Base-by-base conservation (phyloP, 2,113 vertebrate genomes). In the Potamarius usumacintae region DNA sequence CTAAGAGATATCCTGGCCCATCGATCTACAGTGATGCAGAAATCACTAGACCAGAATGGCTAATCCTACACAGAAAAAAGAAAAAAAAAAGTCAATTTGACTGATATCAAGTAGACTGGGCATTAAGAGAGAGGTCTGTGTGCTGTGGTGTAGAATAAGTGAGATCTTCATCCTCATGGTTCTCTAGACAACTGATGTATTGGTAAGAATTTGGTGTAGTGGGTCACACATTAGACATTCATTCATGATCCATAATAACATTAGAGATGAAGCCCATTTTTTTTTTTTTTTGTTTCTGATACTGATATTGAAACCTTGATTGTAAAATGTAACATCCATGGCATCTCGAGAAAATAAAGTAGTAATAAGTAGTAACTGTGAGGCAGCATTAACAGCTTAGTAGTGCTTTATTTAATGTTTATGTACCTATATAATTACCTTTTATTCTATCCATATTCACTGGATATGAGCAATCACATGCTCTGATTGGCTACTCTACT, bases 1-100 rank as follows among this genome's bases (percentile, higher is more conserved):
- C 42, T 63, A 76, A n/a, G 34, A 58, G 67, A 74, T 58, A 82
- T 74, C 53, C 25, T 20, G 62, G 25, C 52, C 62, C 85, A 67
- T 42, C 22, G 48, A 71, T 82, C 67, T 48, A 62, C 17, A 12
- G 76, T 25, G 77, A 82, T 82, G 53, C 48, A 62, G 79, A 53
- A 82, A 58, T 60, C 53, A 58, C 27, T 82, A 58, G 55, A 85
- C 7, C 55, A 76, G 69, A 85, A 85, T 85, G 12, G 22, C 83
- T 58, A 85, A 85, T 85, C 69, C 79, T 76, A 58, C 67, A 76
- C 18, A 74, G 52, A 57, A 25, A 58, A 85, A 58, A 7, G 17
- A 10, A 72, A 72, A 72, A 72, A 72, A 72, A 52, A 72, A 14
- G 83, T 84, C 83, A 57, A 4, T 72, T 42, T 81, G 79, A 81